phyloP scores from a whole-genome alignment of 30 jellyfish, hydroid and myxozoan species.

The Sanderia malayensis region DNA sequence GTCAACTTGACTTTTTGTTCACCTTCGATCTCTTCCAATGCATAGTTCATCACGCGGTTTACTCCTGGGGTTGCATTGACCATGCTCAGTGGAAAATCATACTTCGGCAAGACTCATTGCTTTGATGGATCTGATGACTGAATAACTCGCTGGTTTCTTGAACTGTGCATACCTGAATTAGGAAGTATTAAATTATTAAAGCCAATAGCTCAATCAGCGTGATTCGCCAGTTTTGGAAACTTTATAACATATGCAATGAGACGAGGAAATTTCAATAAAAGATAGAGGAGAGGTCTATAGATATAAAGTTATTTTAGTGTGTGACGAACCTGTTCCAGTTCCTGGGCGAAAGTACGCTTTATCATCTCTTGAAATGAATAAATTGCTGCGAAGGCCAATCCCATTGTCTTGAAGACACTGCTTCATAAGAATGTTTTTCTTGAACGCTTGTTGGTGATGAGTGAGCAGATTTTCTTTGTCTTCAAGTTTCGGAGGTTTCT shows the following conservation, averaged over 20 bases:
- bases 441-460: slow-evolving; percentile 13
- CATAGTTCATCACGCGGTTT: not conserved
- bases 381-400: too few species aligned
- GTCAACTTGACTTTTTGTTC: not conserved
- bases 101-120: slow-evolving; percentile 9
- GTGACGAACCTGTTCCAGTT: too few species aligned
- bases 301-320: too few species aligned
- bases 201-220: too few species aligned
- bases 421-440: too few species aligned
- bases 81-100: slow-evolving; percentile 6
- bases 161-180: slow-evolving; percentile 13
- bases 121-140: slow-evolving; percentile 11
- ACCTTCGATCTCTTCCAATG: slow-evolving; percentile 9
- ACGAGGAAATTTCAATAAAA: too few species aligned
- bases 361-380: too few species aligned
- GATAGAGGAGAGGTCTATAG: too few species aligned
- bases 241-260: too few species aligned
- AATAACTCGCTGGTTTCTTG: not conserved
- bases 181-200: not conserved
- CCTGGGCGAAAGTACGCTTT: too few species aligned
- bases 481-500: slow-evolving; percentile 20
- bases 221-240: too few species aligned
- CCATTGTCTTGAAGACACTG: too few species aligned
- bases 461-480: slow-evolving; percentile 16
- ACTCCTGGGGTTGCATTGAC: slow-evolving; percentile 22